A percentile compares a stretch with the other conserved stretches of the same genome.
Conservation (phyloP, 2,888 invertebrate species). For the Aspidiotus destructor region DNA sequence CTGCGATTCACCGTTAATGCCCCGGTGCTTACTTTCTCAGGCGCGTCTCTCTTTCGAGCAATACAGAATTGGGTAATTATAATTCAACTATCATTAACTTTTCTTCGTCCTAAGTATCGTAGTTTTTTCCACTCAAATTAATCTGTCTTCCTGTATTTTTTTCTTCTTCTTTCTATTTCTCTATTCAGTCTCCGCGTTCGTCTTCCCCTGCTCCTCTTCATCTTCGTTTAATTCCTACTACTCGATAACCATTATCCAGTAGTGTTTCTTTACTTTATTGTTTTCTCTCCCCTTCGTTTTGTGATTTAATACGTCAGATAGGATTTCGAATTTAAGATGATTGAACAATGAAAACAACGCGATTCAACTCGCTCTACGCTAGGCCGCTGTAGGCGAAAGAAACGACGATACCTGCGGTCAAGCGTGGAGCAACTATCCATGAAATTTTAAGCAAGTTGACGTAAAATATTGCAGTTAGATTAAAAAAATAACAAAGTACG, state of each 20-base stretch:
- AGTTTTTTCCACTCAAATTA: conserved; percentile 2
- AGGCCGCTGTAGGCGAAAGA: too few relatives aligned
- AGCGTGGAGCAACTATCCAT: too few relatives aligned
- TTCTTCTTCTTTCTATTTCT: background rate
- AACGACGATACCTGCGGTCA: too few relatives aligned
- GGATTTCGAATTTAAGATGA: too few relatives aligned
- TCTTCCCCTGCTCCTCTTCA: too few relatives aligned
- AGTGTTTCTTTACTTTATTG: background rate
- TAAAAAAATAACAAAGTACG: too few relatives aligned
- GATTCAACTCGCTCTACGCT: too few relatives aligned
- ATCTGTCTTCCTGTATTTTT: conserved; percentile 2
- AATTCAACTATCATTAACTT: conserved; percentile 2
- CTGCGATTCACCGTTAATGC: conserved; percentile 4
- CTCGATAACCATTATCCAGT: conserved; percentile 2
- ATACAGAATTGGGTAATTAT: conserved; percentile 1
- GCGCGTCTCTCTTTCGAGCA: background rate
- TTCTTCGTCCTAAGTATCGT: background rate
- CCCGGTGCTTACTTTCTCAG: background rate
- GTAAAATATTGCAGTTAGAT: too few relatives aligned
- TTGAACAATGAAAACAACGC: too few relatives aligned
- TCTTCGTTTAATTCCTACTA: background rate
- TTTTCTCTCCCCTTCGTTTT: background rate
- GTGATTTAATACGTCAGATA: too few relatives aligned
- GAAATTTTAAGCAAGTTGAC: too few relatives aligned
- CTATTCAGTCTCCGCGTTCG: too few relatives aligned